Evolutionary conservation across 2,888 invertebrate genomes (phyloP), one percentile per base, ranked within the genome.

Genomic region (Yponomeuta sedellus): DNA sequence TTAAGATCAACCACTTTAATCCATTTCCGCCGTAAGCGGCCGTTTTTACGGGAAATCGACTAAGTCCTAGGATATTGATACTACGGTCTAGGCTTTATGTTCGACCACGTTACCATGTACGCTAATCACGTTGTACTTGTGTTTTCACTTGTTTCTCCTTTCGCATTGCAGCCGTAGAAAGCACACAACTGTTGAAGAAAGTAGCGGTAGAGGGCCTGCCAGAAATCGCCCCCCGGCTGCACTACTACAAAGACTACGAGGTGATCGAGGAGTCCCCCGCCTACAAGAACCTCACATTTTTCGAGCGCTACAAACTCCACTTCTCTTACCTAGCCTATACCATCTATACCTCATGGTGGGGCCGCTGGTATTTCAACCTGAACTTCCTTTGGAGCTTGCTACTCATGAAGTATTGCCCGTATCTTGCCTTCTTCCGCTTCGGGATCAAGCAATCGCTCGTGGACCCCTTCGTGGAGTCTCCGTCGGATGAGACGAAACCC

Each of bases 361-460:
- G 94, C 20, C 91, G 95, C 11, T 79, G 91, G 61, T 93, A 93
- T 72, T 92, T 94, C 65, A 96, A 96, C 76, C 77, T 85, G 28
- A 86, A 93, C 64, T 93, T 94, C 76, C 85, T 88, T 74, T 74
- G 94, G 1, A 87, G 92, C 22, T 77, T 95, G 20, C 92, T 93
- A 70, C 76, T 96, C 0, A 93, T 94, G 79, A 93, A 93, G 71
- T 92, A 94, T 66, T 94, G 93, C 74, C 96, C 96, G 0, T 94
- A 94, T 71, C 73, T 96, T 61, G 95, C 95, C 0, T 94, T 94
- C 80, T 92, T 92, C 74, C 90, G 85, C 57, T 95, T 92, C 75
- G 96, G 96, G 6, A 76, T 92, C 4, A 89, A 87, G 69, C 80
- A 92, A n/a, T 92, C 95, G 0, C 85, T 93, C 64, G 93, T 95